These are phyloP conservation scores for Tetramorium alpestre DNA, from an alignment of 1,140 invertebrate species.

Conservation along the genomic window DNA sequence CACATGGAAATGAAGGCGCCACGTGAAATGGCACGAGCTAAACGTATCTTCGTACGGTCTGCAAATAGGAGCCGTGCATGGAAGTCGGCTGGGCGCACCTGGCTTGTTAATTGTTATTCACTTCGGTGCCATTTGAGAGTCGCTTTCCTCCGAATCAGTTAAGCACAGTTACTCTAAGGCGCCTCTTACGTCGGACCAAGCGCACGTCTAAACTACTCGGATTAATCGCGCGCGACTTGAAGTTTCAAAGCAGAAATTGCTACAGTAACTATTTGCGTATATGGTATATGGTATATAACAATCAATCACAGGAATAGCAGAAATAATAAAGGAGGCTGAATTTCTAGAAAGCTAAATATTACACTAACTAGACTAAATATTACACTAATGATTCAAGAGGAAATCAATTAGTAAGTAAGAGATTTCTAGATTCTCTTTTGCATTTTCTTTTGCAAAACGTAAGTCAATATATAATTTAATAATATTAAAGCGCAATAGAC, in stretches of 20 bases:
- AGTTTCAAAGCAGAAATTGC: background rate
- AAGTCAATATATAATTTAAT: background rate
- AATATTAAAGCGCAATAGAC: background rate
- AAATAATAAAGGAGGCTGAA: background rate
- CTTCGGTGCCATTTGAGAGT: slow-evolving; percentile 72
- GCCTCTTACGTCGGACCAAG: slow-evolving; percentile 32
- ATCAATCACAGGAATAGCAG: background rate
- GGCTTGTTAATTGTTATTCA: slow-evolving; percentile 78
- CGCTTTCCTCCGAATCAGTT: slow-evolving; percentile 74
- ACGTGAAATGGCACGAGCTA: slow-evolving; percentile 74
- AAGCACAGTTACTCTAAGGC: slow-evolving; percentile 52
- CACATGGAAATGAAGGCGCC: slow-evolving; percentile 74
- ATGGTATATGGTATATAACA: background rate
- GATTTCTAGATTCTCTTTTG: background rate
- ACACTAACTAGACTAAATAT: background rate
- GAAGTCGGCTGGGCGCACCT: slow-evolving; percentile 21
- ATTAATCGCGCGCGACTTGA: slow-evolving; percentile 34
- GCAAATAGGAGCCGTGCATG: slow-evolving; percentile 67
- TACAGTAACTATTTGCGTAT: slow-evolving; percentile 11
- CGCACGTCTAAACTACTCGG: slow-evolving; percentile 30
- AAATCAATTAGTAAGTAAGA: background rate
- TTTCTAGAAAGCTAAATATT: background rate
- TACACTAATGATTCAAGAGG: background rate
- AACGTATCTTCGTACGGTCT: slow-evolving; percentile 69
- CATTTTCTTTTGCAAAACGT: background rate